phyloP scores from a whole-genome alignment of 2,797 vertebrate species.

The Sternotherus odoratus region DNA sequence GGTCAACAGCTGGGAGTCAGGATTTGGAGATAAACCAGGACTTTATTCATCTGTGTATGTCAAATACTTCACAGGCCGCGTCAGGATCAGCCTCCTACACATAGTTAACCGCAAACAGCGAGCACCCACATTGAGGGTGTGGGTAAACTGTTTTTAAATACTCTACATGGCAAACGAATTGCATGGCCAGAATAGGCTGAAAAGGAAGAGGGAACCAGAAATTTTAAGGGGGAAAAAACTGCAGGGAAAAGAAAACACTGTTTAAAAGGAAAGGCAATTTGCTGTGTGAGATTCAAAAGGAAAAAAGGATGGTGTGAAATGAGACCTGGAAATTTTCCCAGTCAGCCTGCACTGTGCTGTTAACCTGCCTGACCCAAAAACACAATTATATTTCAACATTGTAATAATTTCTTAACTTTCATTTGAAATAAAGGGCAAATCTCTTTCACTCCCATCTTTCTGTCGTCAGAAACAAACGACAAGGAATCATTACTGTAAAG shows the following conservation, averaged over 20 bases:
- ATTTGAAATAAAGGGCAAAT: neutral
- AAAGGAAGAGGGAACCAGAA: neutral
- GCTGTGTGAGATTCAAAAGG: neutral
- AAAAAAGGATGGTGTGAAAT: conserved; percentile 7
- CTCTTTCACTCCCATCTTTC: neutral
- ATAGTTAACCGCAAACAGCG: conserved; percentile 25
- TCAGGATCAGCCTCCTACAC: conserved; percentile 69
- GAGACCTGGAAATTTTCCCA: conserved; percentile 1
- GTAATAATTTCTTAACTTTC: neutral
- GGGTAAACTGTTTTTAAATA: conserved; percentile 62
- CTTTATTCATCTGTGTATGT: conserved; percentile 66
- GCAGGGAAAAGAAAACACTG: neutral
- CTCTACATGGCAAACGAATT: conserved; percentile 34
- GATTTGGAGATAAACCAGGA: conserved; percentile 69
- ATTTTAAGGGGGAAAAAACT: conserved; percentile 1
- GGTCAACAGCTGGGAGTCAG: conserved; percentile 76
- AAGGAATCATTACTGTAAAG: conserved; percentile 2
- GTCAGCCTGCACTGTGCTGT: neutral
- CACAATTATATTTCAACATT: neutral
- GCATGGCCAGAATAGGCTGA: conserved; percentile 20
- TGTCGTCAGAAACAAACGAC: neutral
- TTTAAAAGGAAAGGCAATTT: conserved; percentile 11
- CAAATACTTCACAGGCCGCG: conserved; percentile 55
- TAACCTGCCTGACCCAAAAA: neutral
- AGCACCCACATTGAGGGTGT: conserved; percentile 46